Evolutionary conservation across 2,113 vertebrate species (phyloP), one percentile per base, ranked within the genome.

Genomic region (Sturnus vulgaris): DNA sequence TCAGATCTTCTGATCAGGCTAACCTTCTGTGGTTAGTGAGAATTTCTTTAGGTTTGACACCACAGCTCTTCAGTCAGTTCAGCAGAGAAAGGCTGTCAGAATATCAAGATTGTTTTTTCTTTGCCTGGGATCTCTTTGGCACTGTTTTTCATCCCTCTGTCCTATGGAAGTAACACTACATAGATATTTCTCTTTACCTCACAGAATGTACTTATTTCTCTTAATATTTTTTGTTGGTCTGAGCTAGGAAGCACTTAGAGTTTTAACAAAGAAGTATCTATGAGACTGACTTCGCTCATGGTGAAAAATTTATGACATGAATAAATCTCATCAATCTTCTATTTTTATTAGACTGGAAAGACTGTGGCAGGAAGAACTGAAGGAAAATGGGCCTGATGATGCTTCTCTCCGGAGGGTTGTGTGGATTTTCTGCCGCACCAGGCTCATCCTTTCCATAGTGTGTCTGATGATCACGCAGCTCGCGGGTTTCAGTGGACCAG

Each of bases 401-500:
- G 98, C 99, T 53, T 99, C 99, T 82, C 98, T 99, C 91, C 95
- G 97, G 42, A 97, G 95, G 59, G 98, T 98, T 78, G 98, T 98
- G 70, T 99, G 99, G 99, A 97, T 93, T 86, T 99, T 99, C 98
- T 99, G 99, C 89, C 98, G 98, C 80, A 98, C 98, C 76, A 98
- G 99, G 86, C 98, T 99, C 91, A 97, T 99, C 95, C 97, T 99
- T 82, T 99, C 99, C 98, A 99, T 99, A 96, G 97, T 98, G 97
- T 99, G 98, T 97, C 98, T 99, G 98, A 98, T 99, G 97, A 98
- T 99, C 97, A 99, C 99, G 4, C 99, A 99, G 97, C 98, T 99
- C 15, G 99, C 99, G 14, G 99, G 98, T 97, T 99, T 99, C 97
- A 98, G 98, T 97, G 99, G 99, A 95, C 99, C 99, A 98, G 99